These are phyloP conservation scores for Tupaia chinensis DNA, from an alignment of 2,113 vertebrate genomes.

Conservation along the genomic window DNA sequence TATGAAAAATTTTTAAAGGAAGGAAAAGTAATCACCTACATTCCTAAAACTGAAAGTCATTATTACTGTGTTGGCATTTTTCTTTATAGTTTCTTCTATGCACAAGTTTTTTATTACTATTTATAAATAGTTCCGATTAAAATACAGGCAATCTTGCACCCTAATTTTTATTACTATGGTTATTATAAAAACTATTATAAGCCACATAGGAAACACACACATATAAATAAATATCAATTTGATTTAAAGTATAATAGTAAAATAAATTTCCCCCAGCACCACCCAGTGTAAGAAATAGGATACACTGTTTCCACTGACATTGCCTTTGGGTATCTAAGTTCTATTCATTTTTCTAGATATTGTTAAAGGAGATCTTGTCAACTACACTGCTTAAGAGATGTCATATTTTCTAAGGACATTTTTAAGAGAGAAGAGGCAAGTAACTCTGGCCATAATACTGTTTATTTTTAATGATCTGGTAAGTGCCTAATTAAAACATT, in stretches of 20 bases:
- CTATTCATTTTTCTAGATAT: background rate
- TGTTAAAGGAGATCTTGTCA: background rate
- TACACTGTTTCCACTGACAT: background rate
- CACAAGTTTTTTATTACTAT: background rate
- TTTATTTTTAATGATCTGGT: background rate
- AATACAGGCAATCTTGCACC: background rate
- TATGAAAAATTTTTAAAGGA: background rate
- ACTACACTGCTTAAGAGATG: background rate
- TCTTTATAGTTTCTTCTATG: background rate
- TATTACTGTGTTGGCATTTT: background rate
- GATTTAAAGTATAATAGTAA: background rate
- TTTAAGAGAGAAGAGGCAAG: background rate
- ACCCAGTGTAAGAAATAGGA: background rate
- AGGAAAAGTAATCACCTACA: background rate
- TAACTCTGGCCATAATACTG: background rate
- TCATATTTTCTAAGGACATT: background rate
- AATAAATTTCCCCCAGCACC: background rate
- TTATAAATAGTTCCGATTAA: background rate
- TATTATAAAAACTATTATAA: background rate
- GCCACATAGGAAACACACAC: background rate
- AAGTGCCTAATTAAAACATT: conserved; percentile 10
- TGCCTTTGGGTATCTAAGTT: background rate
- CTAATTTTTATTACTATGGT: background rate
- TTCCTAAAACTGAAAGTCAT: background rate
- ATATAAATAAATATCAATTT: background rate